These are phyloP conservation scores for Thaumatotibia leucotreta DNA, from an alignment of 1,140 invertebrate genomes.

Conservation along the genomic window DNA sequence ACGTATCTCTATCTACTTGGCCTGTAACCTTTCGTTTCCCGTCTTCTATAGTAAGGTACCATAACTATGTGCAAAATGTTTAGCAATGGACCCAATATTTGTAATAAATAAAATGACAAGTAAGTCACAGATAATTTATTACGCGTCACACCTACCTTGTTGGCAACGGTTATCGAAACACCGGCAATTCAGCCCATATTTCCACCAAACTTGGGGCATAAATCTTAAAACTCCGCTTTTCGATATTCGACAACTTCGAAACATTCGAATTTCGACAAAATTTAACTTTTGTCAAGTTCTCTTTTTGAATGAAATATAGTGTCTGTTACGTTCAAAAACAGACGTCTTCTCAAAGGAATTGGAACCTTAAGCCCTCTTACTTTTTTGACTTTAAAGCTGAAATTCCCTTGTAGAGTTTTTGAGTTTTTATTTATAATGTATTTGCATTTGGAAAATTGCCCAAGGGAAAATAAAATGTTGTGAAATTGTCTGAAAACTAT, in stretches of 20 bases:
- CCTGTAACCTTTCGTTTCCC: no score
- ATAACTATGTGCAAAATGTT: no score
- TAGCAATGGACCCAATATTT: no score
- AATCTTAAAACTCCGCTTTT: slow-evolving; percentile 7
- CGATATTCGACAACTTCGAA: slow-evolving; percentile 13
- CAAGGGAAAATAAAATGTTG: not conserved
- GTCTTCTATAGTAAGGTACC: no score
- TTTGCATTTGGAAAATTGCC: slow-evolving; percentile 11
- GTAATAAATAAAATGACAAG: no score
- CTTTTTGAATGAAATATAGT: slow-evolving; percentile 6
- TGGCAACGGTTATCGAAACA: not conserved
- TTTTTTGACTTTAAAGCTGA: not conserved
- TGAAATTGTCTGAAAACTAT: slow-evolving; percentile 10
- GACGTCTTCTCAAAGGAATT: not conserved
- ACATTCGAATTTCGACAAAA: slow-evolving; percentile 13
- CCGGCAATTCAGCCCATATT: not conserved
- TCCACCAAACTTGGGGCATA: not conserved
- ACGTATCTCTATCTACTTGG: no score
- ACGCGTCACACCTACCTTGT: not conserved
- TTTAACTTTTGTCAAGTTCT: not conserved
- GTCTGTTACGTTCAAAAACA: not conserved
- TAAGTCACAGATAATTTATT: not conserved
- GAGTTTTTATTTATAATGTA: slow-evolving; percentile 2
- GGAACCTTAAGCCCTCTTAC: not conserved
- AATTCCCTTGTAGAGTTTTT: not conserved